These are phyloP conservation scores for Riparia riparia DNA, from an alignment of 2,113 vertebrate genomes.

Conservation along the genomic window DNA sequence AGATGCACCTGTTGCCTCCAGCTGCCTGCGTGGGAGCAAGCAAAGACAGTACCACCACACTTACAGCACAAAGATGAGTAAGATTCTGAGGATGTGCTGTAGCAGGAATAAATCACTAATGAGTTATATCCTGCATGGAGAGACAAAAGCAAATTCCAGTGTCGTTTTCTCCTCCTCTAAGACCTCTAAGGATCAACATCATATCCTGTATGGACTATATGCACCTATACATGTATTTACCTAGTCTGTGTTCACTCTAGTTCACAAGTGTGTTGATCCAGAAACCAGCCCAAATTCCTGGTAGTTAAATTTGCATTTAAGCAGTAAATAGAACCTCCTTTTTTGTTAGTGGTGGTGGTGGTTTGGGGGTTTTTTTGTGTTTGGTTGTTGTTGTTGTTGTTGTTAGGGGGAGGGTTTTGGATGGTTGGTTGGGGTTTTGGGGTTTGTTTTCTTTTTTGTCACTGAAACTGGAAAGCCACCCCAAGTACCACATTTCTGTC, in stretches of 20 bases:
- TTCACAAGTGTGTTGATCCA: not conserved
- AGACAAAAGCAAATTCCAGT: not conserved
- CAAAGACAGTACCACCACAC: not conserved
- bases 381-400: not conserved
- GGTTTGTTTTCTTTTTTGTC: not conserved
- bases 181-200: not conserved
- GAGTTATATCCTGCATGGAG: not conserved
- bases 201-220: not conserved
- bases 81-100: not conserved
- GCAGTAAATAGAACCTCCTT: not conserved
- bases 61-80: not conserved
- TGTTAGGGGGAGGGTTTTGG: too few species aligned
- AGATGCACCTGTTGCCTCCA: not conserved
- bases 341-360: not conserved
- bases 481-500: not conserved
- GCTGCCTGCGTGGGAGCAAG: not conserved
- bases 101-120: not conserved
- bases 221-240: not conserved
- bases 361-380: not conserved
- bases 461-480: not conserved
- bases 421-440: too few species aligned
- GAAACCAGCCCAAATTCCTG: not conserved
- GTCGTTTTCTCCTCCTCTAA: not conserved
- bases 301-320: not conserved
- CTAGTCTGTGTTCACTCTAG: not conserved